phyloP scores from a whole-genome alignment of 2,888 invertebrate genomes.

The Morpho helenor region DNA sequence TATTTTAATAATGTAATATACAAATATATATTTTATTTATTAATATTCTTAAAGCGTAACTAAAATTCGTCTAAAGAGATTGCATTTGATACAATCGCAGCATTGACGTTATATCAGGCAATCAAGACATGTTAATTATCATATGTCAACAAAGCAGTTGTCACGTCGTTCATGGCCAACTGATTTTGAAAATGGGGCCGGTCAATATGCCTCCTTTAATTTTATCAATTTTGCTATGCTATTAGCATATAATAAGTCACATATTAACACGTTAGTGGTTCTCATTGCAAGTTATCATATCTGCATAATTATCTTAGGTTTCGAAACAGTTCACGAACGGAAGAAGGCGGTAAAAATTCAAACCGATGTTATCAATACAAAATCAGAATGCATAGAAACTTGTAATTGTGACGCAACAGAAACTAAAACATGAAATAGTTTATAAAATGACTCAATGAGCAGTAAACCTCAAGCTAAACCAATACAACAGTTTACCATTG shows the following conservation, averaged over 20 bases:
- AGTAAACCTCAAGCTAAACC: neutral
- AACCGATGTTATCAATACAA: constrained; percentile 33
- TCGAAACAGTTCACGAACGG: constrained; percentile 33
- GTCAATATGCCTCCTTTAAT: constrained; percentile 45
- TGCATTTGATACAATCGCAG: too few relatives aligned
- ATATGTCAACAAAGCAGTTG: constrained; percentile 1
- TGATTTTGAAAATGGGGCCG: constrained; percentile 42
- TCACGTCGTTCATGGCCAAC: constrained; percentile 33
- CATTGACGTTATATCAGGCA: neutral
- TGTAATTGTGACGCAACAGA: constrained; percentile 37
- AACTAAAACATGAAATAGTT: neutral
- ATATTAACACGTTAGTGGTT: constrained; percentile 41
- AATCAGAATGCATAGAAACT: constrained; percentile 42
- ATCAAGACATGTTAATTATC: neutral
- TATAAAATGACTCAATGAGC: neutral
- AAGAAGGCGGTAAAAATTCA: constrained; percentile 29
- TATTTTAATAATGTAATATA: too few relatives aligned
- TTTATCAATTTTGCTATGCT: constrained; percentile 46
- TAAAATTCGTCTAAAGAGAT: too few relatives aligned
- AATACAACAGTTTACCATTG: neutral
- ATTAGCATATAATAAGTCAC: constrained; percentile 33
- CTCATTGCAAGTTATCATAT: constrained; percentile 48
- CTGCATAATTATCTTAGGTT: constrained; percentile 36
- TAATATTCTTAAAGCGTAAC: too few relatives aligned
- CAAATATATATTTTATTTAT: too few relatives aligned